These are phyloP conservation scores for Maconellicoccus hirsutus DNA, from an alignment of 1,140 invertebrate species.

Conservation along the genomic window DNA sequence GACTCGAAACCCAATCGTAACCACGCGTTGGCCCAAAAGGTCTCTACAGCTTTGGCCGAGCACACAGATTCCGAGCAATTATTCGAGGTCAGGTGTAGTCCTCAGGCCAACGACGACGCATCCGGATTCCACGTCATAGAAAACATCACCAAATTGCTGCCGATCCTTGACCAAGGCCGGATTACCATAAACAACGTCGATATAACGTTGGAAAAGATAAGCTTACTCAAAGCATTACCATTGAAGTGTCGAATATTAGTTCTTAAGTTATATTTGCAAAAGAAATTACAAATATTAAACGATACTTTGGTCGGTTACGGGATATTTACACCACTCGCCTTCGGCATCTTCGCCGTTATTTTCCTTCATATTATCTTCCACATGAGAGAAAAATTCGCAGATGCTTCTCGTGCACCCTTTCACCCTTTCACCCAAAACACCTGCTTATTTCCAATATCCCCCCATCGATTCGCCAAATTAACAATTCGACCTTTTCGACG, in stretches of 20 bases:
- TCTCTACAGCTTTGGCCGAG: background rate
- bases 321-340: too few species aligned
- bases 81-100: background rate
- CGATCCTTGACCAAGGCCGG: background rate
- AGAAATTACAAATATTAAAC: conserved; percentile 5
- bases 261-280: background rate
- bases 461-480: too few species aligned
- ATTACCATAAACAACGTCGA: background rate
- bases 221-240: background rate
- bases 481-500: too few species aligned
- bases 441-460: too few species aligned
- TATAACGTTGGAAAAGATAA: background rate
- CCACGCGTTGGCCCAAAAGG: background rate
- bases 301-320: background rate
- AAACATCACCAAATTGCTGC: conserved; percentile 7
- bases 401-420: too few species aligned
- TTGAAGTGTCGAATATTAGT: background rate
- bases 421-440: too few species aligned
- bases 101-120: background rate
- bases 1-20: background rate
- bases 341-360: too few species aligned
- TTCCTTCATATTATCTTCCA: too few species aligned
- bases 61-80: background rate
- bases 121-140: conserved; percentile 2
- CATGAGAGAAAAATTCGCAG: too few species aligned